Percentiles rank a stretch among this genome's conserved stretches.
Conservation (phyloP, 2,888 invertebrate genomes). For the Amiota mariae region DNA sequence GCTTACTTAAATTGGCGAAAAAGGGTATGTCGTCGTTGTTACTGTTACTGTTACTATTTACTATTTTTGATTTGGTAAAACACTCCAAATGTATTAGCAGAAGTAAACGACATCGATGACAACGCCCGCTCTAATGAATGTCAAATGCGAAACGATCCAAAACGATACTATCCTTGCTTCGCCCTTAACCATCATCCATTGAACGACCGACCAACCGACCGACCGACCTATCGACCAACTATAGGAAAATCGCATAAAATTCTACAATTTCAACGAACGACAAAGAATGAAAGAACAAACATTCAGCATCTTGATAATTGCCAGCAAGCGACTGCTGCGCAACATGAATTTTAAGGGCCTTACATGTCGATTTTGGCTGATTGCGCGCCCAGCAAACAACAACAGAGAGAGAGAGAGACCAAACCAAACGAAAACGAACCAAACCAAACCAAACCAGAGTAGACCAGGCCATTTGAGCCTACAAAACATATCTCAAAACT, state of each 20-base stretch:
- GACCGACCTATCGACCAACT: neutral
- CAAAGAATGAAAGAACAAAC: neutral
- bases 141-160: neutral
- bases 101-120: neutral
- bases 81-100: neutral
- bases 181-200: neutral
- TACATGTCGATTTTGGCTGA: constrained; percentile 59
- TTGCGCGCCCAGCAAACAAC: constrained; percentile 35
- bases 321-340: constrained; percentile 23
- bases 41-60: too few relatives aligned
- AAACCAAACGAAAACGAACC: neutral
- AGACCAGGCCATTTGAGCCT: neutral
- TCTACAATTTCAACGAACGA: neutral
- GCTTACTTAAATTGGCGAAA: constrained; percentile 14
- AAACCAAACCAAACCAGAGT: constrained; percentile 49
- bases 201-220: too few relatives aligned
- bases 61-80: too few relatives aligned
- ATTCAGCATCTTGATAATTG: constrained; percentile 27
- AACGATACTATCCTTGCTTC: neutral
- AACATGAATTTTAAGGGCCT: constrained; percentile 65
- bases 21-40: neutral
- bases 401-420: too few relatives aligned
- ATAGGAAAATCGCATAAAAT: constrained; percentile 5
- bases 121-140: constrained; percentile 19
- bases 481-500: too few relatives aligned